Conservation (phyloP, 2,888 invertebrate genomes). For the Pantelozetes paolii region DNA sequence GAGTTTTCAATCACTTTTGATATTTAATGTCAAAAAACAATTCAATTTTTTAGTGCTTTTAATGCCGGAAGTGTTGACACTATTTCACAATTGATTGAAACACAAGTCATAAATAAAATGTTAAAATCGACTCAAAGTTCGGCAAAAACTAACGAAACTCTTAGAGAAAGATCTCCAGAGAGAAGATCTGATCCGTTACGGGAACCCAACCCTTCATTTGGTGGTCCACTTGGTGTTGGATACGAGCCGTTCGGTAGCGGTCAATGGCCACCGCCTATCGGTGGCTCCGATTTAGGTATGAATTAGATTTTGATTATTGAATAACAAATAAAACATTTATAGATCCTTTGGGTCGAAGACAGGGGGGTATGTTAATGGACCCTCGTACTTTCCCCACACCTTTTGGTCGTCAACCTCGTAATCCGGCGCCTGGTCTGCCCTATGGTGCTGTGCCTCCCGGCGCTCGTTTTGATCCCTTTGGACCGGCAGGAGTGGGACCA, state of each 20-base stretch:
- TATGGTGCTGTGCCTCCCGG: conserved; percentile 67
- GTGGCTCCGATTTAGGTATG: conserved; percentile 68
- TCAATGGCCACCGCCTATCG: conserved; percentile 57
- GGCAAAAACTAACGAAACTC: neutral
- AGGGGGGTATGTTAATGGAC: conserved; percentile 72
- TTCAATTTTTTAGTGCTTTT: conserved; percentile 16
- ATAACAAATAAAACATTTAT: no score
- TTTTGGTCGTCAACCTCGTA: neutral
- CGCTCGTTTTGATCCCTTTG: conserved; percentile 79
- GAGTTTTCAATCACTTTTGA: neutral
- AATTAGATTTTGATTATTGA: conserved; percentile 62
- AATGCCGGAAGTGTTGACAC: neutral
- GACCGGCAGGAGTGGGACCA: conserved; percentile 61
- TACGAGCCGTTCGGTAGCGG: neutral
- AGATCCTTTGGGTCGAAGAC: conserved; percentile 49
- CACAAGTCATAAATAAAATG: neutral
- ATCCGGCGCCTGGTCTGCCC: conserved; percentile 7
- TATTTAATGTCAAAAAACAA: neutral
- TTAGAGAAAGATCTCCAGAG: neutral
- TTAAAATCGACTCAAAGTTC: conserved; percentile 2
- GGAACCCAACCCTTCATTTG: neutral
- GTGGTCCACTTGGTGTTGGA: neutral
- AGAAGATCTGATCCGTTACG: neutral
- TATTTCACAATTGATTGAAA: neutral
- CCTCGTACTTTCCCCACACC: conserved; percentile 54